phyloP scores from a whole-genome alignment of 2,113 vertebrate species.

The Mus spicilegus region DNA sequence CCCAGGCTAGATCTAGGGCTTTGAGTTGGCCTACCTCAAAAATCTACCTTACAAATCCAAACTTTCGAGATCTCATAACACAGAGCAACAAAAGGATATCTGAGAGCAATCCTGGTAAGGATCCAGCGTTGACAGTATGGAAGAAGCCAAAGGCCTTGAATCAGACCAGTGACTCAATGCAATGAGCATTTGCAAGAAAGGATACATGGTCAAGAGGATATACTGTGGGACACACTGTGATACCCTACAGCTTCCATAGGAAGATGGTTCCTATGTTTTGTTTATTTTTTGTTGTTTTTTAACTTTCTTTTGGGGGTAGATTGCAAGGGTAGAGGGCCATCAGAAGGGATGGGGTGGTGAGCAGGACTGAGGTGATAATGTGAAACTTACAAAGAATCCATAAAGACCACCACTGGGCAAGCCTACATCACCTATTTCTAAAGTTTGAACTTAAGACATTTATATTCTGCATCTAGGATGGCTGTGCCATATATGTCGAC shows the following conservation, averaged over 20 bases:
- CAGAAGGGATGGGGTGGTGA: not conserved
- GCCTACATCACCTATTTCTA: not conserved
- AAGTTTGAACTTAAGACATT: not conserved
- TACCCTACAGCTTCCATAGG: not conserved
- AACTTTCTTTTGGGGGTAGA: not conserved
- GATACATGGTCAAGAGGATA: not conserved
- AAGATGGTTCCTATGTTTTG: not conserved
- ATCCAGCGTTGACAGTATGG: not conserved
- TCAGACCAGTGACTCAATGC: not conserved
- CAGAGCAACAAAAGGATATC: not conserved
- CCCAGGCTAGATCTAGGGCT: not conserved
- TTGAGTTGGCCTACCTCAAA: not conserved
- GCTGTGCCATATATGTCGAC: not conserved
- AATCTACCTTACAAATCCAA: not conserved
- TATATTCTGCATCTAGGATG: not conserved
- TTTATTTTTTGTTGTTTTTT: not conserved
- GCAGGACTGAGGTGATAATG: not conserved
- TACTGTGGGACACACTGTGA: not conserved
- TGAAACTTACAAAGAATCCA: not conserved
- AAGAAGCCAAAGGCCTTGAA: not conserved
- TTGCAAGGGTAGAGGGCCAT: not conserved
- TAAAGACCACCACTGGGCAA: not conserved
- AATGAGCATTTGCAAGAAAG: not conserved
- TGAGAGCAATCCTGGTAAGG: not conserved
- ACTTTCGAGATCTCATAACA: not conserved